A percentile compares a stretch with the other conserved stretches of the same genome.
These are phyloP conservation scores for Alethe diademata DNA, from an alignment of 2,113 vertebrate genomes.

Conservation along the genomic window DNA sequence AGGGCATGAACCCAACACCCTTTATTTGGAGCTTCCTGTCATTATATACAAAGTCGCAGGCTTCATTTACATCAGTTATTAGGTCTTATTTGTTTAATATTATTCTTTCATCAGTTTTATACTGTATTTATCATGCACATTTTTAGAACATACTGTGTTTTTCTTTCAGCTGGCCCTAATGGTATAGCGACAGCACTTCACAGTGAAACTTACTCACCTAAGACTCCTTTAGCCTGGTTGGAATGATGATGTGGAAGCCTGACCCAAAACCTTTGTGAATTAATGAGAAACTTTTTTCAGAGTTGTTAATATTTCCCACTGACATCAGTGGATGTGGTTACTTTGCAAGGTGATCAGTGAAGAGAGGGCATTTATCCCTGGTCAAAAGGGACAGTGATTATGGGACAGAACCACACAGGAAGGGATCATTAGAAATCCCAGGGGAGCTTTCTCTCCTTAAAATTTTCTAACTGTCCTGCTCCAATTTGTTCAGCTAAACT, in stretches of 20 bases:
- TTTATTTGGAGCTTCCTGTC: slow-evolving; percentile 34
- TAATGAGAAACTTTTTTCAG: neutral
- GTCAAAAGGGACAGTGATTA: neutral
- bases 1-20: neutral
- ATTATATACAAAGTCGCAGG: neutral
- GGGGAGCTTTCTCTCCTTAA: neutral
- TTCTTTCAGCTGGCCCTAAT: neutral
- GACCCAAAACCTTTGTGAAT: neutral
- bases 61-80: neutral
- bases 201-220: neutral
- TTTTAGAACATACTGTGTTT: neutral
- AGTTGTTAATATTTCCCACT: neutral
- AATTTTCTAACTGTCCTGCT: neutral
- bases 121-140: neutral
- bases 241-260: neutral
- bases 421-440: neutral
- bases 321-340: neutral
- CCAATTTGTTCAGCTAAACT: neutral
- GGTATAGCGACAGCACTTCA: neutral
- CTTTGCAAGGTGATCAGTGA: neutral
- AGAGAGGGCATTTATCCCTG: neutral
- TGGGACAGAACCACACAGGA: neutral
- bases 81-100: slow-evolving; percentile 23
- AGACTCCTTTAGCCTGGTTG: neutral
- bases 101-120: neutral